Conservation (phyloP, 2,113 vertebrate species). For the Brachypteracias leptosomus region DNA sequence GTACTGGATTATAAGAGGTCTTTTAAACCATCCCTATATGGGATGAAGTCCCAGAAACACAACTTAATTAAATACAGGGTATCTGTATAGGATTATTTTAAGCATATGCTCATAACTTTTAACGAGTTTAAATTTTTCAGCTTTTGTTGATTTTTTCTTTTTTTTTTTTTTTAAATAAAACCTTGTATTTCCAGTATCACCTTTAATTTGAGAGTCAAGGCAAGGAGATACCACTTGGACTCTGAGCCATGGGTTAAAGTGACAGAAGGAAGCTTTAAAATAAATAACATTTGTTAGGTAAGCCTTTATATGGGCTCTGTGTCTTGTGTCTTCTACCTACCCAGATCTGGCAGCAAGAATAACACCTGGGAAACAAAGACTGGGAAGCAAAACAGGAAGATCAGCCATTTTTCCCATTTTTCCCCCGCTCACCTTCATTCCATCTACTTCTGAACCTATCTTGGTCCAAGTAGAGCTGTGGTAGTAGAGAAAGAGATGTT, state of each 20-base stretch:
- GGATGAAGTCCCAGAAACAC: not conserved
- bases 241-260: not conserved
- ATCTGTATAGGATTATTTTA: not conserved
- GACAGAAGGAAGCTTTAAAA: not conserved
- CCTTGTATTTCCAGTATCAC: not conserved
- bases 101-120: not conserved
- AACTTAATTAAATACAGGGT: not conserved
- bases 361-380: not conserved
- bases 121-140: not conserved
- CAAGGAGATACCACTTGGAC: not conserved
- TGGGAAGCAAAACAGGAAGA: not conserved
- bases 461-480: not conserved
- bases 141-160: not conserved
- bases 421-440: not conserved
- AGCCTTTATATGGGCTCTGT: too few relatives aligned
- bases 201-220: not conserved
- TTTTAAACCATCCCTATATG: not conserved
- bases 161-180: too few relatives aligned
- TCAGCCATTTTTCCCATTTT: not conserved
- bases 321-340: not conserved
- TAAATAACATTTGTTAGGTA: accelerated
- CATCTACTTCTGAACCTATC: not conserved
- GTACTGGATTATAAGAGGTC: not conserved
- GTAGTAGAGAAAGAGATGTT: not conserved
- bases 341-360: not conserved